Base-by-base conservation (phyloP, 92 coral and sea anemone species). In the Parazoanthus darwini region DNA sequence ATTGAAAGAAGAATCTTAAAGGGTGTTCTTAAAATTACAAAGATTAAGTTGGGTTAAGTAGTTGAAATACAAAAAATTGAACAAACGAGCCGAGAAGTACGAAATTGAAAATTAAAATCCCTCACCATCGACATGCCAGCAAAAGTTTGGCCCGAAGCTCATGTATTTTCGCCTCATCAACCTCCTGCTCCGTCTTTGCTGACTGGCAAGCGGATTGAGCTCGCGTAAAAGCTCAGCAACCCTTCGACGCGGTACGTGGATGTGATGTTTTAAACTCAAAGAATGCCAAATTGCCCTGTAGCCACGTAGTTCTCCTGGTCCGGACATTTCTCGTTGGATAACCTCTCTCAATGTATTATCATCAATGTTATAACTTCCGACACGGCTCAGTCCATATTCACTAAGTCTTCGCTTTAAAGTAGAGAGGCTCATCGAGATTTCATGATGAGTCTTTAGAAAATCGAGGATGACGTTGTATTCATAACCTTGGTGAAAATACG, bases 111-210 rank as follows among this genome's bases (percentile, higher is more conserved):
- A 29, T 29, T 29, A 29, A 29, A 29, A 29, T 29, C 33, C 33
- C 90, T 86, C 71, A 90, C 93, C 88, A 82, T 90, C 93, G 18
- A 90, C 90, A 66, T 81, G 93, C 93, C 90, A 90, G 26, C 93
- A 90, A 23, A 87, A 80, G 75, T 87, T 90, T 73, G 90, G 90
- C 23, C 93, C 93, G 63, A 77, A 86, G 23, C 86, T 75, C 39
- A 36, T 3, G 86, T 90, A 91, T 77, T 71, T 82, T 50, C 89
- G 44, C 63, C 91, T 74, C 35, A 75, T 13, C n/a, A 91, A 88
- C 75, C 91, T 82, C 75, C 83, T 36, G 1, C 82, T 76, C 79
- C 89, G 66, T 74, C 90, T 88, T 44, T 75, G 76, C 67, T 65
- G 75, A 3, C 63, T 77, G 26, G 81, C 87, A 18, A 75, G 83